Evolutionary conservation across 1,140 invertebrate species (phyloP).

Genomic region (Bombus sylvicola): DNA sequence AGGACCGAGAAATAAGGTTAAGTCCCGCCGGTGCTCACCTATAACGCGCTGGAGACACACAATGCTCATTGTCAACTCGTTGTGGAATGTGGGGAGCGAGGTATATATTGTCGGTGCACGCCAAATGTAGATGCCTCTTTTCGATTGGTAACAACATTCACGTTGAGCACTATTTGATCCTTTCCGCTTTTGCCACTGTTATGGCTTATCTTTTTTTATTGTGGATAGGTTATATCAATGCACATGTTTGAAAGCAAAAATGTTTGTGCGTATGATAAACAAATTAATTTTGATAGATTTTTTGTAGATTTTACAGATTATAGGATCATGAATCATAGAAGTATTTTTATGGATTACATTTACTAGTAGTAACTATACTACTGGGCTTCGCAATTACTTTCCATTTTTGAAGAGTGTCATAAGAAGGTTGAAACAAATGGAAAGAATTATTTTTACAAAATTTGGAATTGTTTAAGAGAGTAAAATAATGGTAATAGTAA

Average conservation of each 20-base stretch:
- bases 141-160: background rate
- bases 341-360: too few relatives aligned
- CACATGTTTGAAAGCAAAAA: background rate
- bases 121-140: slow-evolving; percentile 23
- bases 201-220: background rate
- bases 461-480: too few relatives aligned
- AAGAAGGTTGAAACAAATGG: too few relatives aligned
- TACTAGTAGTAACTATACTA: too few relatives aligned
- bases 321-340: background rate
- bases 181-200: background rate
- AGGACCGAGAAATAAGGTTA: slow-evolving; percentile 51
- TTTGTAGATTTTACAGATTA: background rate
- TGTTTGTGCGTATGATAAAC: too few relatives aligned
- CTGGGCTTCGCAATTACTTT: too few relatives aligned
- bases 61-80: slow-evolving; percentile 52
- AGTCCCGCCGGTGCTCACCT: slow-evolving; percentile 22
- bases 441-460: too few relatives aligned
- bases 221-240: background rate
- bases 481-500: too few relatives aligned
- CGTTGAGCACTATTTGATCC: background rate
- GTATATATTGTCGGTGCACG: slow-evolving; percentile 49
- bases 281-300: background rate
- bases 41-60: slow-evolving; percentile 38
- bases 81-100: slow-evolving; percentile 49
- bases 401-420: too few relatives aligned